Conservation (phyloP, 2,797 vertebrate genomes). For the Cetoscarus ocellatus region DNA sequence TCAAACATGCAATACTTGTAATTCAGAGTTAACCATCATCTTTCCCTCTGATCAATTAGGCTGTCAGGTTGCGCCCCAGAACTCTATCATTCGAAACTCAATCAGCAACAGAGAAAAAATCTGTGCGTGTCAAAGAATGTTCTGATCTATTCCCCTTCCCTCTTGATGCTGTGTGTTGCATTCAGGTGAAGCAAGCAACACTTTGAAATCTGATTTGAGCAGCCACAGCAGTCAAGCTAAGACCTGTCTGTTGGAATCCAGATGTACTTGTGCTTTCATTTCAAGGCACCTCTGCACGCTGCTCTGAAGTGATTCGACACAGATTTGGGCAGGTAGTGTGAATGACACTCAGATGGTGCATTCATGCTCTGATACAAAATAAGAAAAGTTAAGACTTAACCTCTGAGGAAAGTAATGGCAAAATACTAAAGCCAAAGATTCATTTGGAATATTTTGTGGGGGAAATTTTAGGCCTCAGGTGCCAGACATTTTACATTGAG, state of each 20-base stretch:
- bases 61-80: not conserved
- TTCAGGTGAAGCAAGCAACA: not conserved
- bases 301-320: not conserved
- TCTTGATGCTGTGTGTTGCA: not conserved
- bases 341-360: not conserved
- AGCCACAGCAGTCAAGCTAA: not conserved
- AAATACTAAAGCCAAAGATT: constrained; percentile 16
- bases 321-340: not conserved
- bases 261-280: no score
- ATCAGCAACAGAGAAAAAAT: not conserved
- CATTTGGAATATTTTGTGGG: constrained; percentile 6
- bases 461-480: not conserved
- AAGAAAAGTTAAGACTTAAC: not conserved
- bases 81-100: not conserved
- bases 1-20: not conserved
- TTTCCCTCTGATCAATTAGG: not conserved
- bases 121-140: no score
- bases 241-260: not conserved
- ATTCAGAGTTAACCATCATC: not conserved
- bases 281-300: no score
- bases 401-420: not conserved
- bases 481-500: no score
- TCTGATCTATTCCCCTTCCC: not conserved
- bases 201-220: not conserved
- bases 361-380: not conserved